Evolutionary conservation across 2,888 invertebrate species (phyloP).

Genomic region (Drosophila robusta): DNA sequence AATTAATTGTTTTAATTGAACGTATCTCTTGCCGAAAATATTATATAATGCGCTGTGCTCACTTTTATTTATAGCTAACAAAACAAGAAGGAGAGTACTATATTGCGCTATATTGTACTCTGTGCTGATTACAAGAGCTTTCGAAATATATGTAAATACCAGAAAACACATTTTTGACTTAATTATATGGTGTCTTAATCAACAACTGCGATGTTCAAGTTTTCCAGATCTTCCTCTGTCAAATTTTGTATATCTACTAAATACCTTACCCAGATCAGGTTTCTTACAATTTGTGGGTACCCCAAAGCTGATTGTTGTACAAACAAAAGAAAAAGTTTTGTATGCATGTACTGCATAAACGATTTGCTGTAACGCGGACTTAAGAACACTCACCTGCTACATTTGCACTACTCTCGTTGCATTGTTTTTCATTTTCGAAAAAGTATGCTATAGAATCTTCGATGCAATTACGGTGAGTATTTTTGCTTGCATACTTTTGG

Average conservation of each 20-base stretch:
- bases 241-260: background rate
- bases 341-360: background rate
- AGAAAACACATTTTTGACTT: background rate
- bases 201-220: background rate
- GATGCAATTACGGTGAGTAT: background rate
- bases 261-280: background rate
- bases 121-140: background rate
- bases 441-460: slow-evolving; percentile 13
- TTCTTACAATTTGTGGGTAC: slow-evolving; percentile 8
- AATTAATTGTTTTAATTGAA: background rate
- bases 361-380: background rate
- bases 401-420: background rate
- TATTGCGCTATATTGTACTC: no score
- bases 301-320: slow-evolving; percentile 6
- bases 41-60: background rate
- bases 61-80: no score
- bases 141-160: background rate
- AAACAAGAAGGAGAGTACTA: background rate
- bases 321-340: slow-evolving; percentile 16
- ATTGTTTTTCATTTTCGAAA: background rate
- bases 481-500: slow-evolving; percentile 22
- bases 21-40: background rate
- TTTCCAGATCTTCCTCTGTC: background rate
- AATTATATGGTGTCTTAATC: background rate
- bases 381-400: background rate